These are phyloP conservation scores for Syndactyla subalaris DNA, from an alignment of 2,797 vertebrate species.

Conservation along the genomic window DNA sequence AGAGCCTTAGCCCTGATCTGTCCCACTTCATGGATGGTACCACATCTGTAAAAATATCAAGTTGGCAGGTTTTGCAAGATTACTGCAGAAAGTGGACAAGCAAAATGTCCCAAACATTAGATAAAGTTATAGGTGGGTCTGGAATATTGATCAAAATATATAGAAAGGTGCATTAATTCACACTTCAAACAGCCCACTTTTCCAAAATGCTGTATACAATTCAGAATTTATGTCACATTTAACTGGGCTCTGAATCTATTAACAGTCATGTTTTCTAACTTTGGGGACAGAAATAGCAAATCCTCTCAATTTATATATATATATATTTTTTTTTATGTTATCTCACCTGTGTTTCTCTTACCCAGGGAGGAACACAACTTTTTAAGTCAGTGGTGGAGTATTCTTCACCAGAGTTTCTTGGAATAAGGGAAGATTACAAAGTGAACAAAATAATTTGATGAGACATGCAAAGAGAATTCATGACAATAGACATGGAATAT, in stretches of 20 bases:
- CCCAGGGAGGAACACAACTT: neutral
- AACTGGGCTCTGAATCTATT: neutral
- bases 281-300: neutral
- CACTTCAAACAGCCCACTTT: neutral
- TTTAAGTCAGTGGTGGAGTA: neutral
- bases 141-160: neutral
- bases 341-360: neutral
- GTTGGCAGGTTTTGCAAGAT: neutral
- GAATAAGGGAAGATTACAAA: neutral
- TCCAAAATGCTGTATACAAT: neutral
- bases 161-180: neutral
- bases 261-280: neutral
- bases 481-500: neutral
- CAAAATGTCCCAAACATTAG: neutral
- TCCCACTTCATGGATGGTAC: neutral
- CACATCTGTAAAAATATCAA: neutral
- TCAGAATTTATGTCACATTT: neutral
- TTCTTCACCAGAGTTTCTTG: neutral
- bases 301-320: neutral
- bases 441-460: neutral
- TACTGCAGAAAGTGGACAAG: neutral
- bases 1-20: neutral
- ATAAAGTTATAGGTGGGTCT: neutral
- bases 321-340: neutral
- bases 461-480: neutral